A percentile compares a stretch with the other conserved stretches of the same genome.
Conservation (phyloP, 2,888 invertebrate species). For the Artemia sinica region DNA sequence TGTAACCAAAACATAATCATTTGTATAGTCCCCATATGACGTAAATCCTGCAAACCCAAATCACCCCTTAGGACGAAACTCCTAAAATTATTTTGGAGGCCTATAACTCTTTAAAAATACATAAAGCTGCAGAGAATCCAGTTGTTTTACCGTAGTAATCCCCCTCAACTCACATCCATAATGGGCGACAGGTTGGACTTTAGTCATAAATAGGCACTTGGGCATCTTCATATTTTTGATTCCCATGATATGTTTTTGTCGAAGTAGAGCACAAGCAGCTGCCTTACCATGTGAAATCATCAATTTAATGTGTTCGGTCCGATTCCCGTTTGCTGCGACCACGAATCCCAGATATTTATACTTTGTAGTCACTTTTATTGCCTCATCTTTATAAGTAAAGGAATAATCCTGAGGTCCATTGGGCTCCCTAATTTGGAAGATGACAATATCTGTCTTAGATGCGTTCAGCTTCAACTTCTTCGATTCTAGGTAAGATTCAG, state of each 20-base stretch:
- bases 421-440: too few species aligned
- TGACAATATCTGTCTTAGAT: too few species aligned
- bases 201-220: not conserved
- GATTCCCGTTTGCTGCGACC: not conserved
- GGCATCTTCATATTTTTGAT: not conserved
- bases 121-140: not conserved
- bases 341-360: too few species aligned
- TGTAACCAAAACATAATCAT: too few species aligned
- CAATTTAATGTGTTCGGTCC: not conserved
- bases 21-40: too few species aligned
- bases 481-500: too few species aligned
- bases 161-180: too few species aligned
- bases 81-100: not conserved
- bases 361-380: too few species aligned
- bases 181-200: not conserved
- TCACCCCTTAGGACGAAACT: not conserved
- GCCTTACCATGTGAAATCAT: not conserved
- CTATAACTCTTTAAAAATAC: not conserved
- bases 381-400: too few species aligned
- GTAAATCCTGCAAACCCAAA: too few species aligned
- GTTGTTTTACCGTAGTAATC: not conserved
- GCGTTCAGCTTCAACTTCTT: too few species aligned
- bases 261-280: not conserved
- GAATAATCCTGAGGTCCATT: too few species aligned
- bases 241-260: not conserved